A percentile compares a stretch with the other conserved stretches of the same genome.
These are phyloP conservation scores for Drosophila navojoa DNA, from an alignment of 1,140 invertebrate species.

Conservation along the genomic window DNA sequence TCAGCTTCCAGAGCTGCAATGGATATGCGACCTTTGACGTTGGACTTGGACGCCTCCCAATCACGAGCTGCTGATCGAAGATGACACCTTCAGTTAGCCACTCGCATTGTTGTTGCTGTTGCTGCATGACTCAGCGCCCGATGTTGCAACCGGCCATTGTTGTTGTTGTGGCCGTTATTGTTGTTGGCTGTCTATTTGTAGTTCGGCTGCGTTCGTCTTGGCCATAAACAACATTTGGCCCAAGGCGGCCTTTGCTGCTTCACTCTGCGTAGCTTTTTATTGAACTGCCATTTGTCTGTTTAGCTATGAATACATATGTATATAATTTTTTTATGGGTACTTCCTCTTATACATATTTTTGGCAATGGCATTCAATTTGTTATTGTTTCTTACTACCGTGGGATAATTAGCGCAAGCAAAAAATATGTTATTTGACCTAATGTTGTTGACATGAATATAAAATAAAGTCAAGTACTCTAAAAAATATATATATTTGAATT, in stretches of 20 bases:
- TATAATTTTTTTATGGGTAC: constrained; percentile 13
- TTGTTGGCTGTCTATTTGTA: constrained; percentile 14
- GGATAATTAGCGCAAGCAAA: constrained; percentile 1
- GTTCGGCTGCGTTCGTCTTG: constrained; percentile 16
- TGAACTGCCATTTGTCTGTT: constrained; percentile 46
- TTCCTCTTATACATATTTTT: constrained; percentile 26
- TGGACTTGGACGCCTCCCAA: constrained; percentile 24
- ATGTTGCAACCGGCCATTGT: constrained; percentile 33
- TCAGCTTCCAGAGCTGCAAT: constrained; percentile 16
- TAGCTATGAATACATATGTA: neutral
- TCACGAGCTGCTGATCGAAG: constrained; percentile 41
- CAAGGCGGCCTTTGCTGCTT: neutral
- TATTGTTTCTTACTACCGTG: constrained; percentile 39
- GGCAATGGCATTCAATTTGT: constrained; percentile 46
- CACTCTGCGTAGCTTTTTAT: constrained; percentile 23
- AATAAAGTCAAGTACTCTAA: too few relatives aligned
- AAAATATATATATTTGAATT: too few relatives aligned
- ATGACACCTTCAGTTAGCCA: constrained; percentile 61
- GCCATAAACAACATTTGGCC: constrained; percentile 33
- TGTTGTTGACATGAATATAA: too few relatives aligned
- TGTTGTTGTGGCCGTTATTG: constrained; percentile 9
- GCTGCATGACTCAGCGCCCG: constrained; percentile 42
- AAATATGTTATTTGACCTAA: neutral
- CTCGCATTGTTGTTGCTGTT: constrained; percentile 39
- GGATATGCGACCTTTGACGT: constrained; percentile 57